Base-by-base conservation (phyloP, 2,797 vertebrate genomes). In the Paratrypauchen microcephalus region DNA sequence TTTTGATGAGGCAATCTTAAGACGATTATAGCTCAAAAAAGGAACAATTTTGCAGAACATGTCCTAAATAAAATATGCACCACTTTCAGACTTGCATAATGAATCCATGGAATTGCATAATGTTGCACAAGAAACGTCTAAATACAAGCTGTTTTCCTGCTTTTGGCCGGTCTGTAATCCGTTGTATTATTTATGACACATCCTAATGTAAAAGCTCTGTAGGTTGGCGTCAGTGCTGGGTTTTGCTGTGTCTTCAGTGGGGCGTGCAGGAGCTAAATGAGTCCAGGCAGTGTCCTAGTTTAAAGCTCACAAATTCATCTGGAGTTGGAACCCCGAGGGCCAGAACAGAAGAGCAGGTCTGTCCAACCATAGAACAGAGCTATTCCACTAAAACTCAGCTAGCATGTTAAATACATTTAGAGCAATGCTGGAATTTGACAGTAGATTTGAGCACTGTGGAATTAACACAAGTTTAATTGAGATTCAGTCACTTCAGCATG, bases 241-340 rank as follows among this genome's bases (percentile, higher is more conserved):
- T 30, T 60, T 36, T 32, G 39, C 62, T 4, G n/a, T 11, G 70
- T 24, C 28, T 7, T 23, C 8, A 50, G 55, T 63, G 19, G 1
- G 19, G 55, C 7, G 5, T 9, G 48, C 64, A 69, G 11, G 70
- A 74, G 75, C 28, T 63, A 56, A 63, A 61, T 54, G 77, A 65
- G 63, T 28, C 30, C 57, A 76, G 58, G 50, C 77, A 68, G 77
- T 87, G 86, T 76, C 89, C 86, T 85, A 87, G 70, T 88, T 86
- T 82, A 57, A 67, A 83, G 79, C 79, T 79, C 61, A 66, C 80
- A 79, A 73, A 80, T 82, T 86, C 79, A 79, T 86, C 74, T 83
- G 75, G 77, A 85, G 80, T 61, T 69, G 28, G 70, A 61, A 36
- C 74, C 87, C 71, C 64, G 18, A 75, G 81, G 36, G 62, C 32